Evolutionary conservation across 1,140 invertebrate species (phyloP), one percentile per base, ranked within the genome.

Genomic region (Drosophila jambulina): DNA sequence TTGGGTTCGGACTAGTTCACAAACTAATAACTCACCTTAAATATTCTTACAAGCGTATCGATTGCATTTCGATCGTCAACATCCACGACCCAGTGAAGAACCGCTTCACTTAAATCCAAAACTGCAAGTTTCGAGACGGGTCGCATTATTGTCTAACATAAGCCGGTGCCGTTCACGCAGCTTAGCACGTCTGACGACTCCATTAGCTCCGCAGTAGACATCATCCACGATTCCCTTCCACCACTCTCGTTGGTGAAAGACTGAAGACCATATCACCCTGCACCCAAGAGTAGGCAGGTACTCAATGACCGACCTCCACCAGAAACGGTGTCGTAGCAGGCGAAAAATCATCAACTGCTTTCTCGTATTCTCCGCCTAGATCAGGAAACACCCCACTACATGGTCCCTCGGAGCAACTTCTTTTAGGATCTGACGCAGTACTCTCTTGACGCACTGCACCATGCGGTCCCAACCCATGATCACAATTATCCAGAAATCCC

Each of bases 281-380:
- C 10, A 2, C 32, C 10, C 25, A 82, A 32, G 38, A 69, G 57
- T n/a, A n/a, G 27, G 27, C 27, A 27, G 27, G 27, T 27, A 27
- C 40, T 78, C 68, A 2, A 25, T 2, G 12, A 75, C 49, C 69
- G 64, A 65, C 19, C 56, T 21, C 29, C 42, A 70, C 71, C 77
- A 75, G 34, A 75, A 75, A 13, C 57, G 45, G 19, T 45, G 21
- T 23, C 2, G 43, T 12, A 43, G 19, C 42, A 43, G 4, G 34
- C 42, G 19, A 17, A 15, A 6, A 38, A 38, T 8, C 36, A 5
- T 17, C 6, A 15, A 38, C 15, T 38, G 36, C 34, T 15, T 15
- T 15, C 34, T 27, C 27, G 27, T 27, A 27, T 27, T 27, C 27
- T 27, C 5, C 5, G 5, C 27, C 27, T 27, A 0, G 5, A 27